Percentiles rank a stretch among this genome's conserved stretches.
phyloP scores from a whole-genome alignment of 92 coral and sea anemone genomes.

The Porites divaricata region DNA sequence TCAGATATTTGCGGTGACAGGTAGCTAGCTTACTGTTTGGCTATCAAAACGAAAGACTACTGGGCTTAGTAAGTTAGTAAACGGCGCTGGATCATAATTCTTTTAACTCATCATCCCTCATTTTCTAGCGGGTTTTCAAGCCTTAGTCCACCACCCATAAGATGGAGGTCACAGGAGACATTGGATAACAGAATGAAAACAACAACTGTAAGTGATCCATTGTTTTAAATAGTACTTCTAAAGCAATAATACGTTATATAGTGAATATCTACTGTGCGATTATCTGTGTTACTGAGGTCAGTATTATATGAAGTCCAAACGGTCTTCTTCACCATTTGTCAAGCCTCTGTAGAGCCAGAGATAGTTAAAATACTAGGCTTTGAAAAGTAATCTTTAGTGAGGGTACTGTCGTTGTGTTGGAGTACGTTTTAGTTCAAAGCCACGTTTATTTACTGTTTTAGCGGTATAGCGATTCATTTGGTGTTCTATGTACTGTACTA shows the following conservation, averaged over 20 bases:
- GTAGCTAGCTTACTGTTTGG: conserved; percentile 31
- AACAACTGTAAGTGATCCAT: conserved; percentile 48
- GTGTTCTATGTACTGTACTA: too few relatives aligned
- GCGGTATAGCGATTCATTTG: too few relatives aligned
- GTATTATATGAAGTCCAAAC: neutral
- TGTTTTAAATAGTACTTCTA: conserved; percentile 26
- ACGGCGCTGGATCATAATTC: neutral
- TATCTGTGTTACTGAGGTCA: neutral
- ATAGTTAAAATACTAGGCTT: neutral
- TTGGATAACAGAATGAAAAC: conserved; percentile 50
- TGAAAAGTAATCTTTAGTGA: neutral
- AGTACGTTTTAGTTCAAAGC: neutral
- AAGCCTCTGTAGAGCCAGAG: neutral
- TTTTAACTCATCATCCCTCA: neutral
- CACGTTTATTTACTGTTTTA: too few relatives aligned
- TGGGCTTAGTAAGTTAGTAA: neutral
- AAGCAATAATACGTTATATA: neutral
- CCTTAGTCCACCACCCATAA: conserved; percentile 38
- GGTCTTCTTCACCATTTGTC: conserved; percentile 1
- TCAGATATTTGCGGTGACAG: conserved; percentile 26
- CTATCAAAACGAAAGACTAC: neutral
- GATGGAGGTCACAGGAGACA: conserved; percentile 49
- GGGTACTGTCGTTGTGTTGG: neutral
- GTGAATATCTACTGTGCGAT: neutral
- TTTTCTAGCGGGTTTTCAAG: conserved; percentile 39